These are phyloP conservation scores for Zaprionus obscuricornis DNA, from an alignment of 2,888 invertebrate species.

Conservation along the genomic window DNA sequence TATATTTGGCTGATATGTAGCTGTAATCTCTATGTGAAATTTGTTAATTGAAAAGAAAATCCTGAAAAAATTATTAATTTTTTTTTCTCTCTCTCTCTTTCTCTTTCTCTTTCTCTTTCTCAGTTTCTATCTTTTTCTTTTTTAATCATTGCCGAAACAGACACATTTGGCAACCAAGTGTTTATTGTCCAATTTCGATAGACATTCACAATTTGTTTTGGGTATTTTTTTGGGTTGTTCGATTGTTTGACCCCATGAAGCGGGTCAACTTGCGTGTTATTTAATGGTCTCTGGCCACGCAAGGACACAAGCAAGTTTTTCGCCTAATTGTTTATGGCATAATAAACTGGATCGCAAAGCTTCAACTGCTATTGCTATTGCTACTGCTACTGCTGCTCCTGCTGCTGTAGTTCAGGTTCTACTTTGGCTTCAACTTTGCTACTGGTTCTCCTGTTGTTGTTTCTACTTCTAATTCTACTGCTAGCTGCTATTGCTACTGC, in stretches of 20 bases:
- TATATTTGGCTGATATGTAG: no score
- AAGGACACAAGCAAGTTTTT: slow-evolving; percentile 56
- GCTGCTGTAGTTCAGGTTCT: neutral
- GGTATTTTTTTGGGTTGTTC: slow-evolving; percentile 7
- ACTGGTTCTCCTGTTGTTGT: neutral
- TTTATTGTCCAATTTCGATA: slow-evolving; percentile 53
- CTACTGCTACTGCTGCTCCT: no score
- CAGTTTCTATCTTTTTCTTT: no score
- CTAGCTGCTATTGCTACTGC: neutral
- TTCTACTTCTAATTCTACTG: neutral
- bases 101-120: no score
- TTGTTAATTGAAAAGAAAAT: no score
- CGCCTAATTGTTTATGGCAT: slow-evolving; percentile 59
- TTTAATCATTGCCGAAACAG: neutral
- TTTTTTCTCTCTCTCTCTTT: neutral
- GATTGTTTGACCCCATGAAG: neutral
- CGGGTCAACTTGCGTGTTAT: slow-evolving; percentile 54
- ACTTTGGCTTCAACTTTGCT: neutral
- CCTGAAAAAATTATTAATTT: no score
- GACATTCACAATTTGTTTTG: slow-evolving; percentile 45
- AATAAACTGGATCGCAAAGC: slow-evolving; percentile 47
- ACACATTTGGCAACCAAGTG: slow-evolving; percentile 33
- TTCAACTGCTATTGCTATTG: neutral
- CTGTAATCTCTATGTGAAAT: no score
- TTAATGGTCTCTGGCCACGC: slow-evolving; percentile 55